phyloP scores from a whole-genome alignment of 2,113 vertebrate genomes.

The Nyctereutes procyonoides region DNA sequence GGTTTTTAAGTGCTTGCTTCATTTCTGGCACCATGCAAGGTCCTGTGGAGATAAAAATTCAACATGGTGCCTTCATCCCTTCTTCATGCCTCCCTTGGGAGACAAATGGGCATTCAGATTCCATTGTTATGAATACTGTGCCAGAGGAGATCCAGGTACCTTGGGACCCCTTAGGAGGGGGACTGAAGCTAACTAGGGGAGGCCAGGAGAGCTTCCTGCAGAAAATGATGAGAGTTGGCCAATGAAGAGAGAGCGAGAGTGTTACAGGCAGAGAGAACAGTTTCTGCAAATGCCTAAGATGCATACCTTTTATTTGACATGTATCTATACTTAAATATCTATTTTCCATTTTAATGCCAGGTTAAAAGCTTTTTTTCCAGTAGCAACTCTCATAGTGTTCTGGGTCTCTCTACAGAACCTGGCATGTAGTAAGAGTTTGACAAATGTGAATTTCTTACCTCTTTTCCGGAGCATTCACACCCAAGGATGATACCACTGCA shows the following conservation, averaged over 20 bases:
- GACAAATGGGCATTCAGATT: background rate
- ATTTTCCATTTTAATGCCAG: background rate
- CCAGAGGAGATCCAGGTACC: background rate
- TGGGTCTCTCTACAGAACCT: background rate
- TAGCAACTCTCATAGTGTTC: background rate
- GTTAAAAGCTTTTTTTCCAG: background rate
- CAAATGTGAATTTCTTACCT: background rate
- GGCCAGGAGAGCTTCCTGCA: background rate
- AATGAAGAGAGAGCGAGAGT: too few relatives aligned
- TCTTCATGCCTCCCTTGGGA: background rate
- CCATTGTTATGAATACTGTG: background rate
- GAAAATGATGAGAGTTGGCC: background rate
- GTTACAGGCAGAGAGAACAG: background rate
- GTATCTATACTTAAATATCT: background rate
- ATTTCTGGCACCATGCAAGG: background rate
- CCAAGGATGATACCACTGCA: too few relatives aligned
- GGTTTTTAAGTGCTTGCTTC: background rate
- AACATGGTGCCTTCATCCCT: background rate
- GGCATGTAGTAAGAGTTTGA: background rate
- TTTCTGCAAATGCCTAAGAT: background rate
- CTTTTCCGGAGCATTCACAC: background rate
- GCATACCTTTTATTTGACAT: background rate
- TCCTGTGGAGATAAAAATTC: background rate
- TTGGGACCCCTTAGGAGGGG: background rate
- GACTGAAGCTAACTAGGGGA: background rate